Conservation (phyloP, 2,113 vertebrate genomes). For the Nannobrachium achirus region DNA sequence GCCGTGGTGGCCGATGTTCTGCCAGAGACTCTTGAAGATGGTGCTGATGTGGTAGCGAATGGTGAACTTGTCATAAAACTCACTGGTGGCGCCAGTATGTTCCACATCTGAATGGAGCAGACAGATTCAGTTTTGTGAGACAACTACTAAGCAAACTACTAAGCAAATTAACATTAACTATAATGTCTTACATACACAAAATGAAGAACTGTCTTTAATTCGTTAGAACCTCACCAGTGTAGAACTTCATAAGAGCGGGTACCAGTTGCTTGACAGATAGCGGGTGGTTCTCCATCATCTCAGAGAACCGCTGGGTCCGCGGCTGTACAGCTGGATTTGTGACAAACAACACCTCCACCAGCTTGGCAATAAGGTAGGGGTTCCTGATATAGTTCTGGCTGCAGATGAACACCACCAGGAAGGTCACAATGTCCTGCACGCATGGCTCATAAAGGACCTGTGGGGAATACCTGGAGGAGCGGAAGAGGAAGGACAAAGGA, state of each 20-base stretch:
- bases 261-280: slow-evolving; percentile 93
- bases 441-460: slow-evolving; percentile 98
- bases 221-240: slow-evolving; percentile 85
- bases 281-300: slow-evolving; percentile 98
- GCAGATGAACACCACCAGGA: slow-evolving; percentile 97
- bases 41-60: slow-evolving; percentile 99
- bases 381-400: slow-evolving; percentile 99
- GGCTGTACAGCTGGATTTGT: slow-evolving; percentile 97
- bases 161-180: too few relatives aligned
- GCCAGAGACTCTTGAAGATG: slow-evolving; percentile 99
- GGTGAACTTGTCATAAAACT: slow-evolving; percentile 99
- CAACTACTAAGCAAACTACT: too few relatives aligned
- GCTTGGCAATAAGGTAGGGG: slow-evolving; percentile 96
- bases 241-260: slow-evolving; percentile 99
- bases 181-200: background rate
- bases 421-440: slow-evolving; percentile 96
- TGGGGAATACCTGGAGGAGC: slow-evolving; percentile 89
- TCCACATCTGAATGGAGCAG: slow-evolving; percentile 87
- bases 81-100: slow-evolving; percentile 96
- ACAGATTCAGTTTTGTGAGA: background rate
- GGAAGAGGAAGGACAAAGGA: background rate
- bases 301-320: slow-evolving; percentile 96
- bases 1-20: slow-evolving; percentile 96
- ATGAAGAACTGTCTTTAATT: background rate
- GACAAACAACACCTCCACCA: slow-evolving; percentile 98